A percentile compares a stretch with the other conserved stretches of the same genome.
Conservation (phyloP, 2,888 invertebrate genomes). For the Heteromurus nitidus region DNA sequence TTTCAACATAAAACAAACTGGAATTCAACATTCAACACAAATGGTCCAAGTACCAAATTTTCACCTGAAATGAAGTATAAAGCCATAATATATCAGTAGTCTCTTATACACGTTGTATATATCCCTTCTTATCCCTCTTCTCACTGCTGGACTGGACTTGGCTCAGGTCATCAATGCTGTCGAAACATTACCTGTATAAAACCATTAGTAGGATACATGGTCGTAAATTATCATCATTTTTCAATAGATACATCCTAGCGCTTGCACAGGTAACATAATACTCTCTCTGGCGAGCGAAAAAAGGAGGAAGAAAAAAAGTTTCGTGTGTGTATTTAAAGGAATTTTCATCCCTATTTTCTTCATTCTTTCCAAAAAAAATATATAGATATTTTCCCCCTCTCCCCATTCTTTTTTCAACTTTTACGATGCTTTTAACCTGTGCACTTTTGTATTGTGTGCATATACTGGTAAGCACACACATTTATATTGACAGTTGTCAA, state of each 20-base stretch:
- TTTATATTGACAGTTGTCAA: constrained; percentile 55
- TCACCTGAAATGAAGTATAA: not conserved
- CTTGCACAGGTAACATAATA: not conserved
- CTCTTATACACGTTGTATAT: too few relatives aligned
- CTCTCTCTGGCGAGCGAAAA: not conserved
- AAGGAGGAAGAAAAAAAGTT: not conserved
- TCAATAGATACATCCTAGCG: constrained; percentile 3
- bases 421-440: constrained; percentile 12
- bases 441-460: not conserved
- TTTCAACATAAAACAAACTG: constrained; percentile 5
- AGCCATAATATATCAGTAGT: too few relatives aligned
- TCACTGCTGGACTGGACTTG: constrained; percentile 26
- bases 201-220: constrained; percentile 39
- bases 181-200: constrained; percentile 10
- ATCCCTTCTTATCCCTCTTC: not conserved
- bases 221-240: constrained; percentile 55
- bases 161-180: constrained; percentile 9
- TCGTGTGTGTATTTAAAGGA: not conserved
- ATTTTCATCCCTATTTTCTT: not conserved
- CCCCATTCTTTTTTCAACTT: not conserved
- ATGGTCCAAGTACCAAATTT: not conserved
- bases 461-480: not conserved
- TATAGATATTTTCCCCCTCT: too few relatives aligned
- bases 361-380: too few relatives aligned
- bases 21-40: not conserved